Percentiles rank a stretch among this genome's conserved stretches.
These are phyloP conservation scores for Trachurus trachurus DNA, from an alignment of 2,797 vertebrate genomes.

Conservation along the genomic window DNA sequence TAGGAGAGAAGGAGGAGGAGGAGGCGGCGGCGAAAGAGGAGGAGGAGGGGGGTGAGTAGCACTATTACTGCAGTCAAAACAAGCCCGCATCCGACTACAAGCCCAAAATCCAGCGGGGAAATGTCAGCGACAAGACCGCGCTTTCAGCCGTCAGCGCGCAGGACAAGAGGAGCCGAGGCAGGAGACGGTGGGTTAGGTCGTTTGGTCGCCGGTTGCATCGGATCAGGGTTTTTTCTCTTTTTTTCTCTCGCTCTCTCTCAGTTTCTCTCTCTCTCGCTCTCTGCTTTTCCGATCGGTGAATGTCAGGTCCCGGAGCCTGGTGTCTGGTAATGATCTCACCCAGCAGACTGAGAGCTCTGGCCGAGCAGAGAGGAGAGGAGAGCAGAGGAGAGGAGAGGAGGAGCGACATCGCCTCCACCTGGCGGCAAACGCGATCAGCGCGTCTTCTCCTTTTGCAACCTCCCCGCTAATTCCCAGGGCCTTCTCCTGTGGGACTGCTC, in stretches of 20 bases:
- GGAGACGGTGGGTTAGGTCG: constrained; percentile 52
- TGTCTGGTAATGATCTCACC: constrained; percentile 87
- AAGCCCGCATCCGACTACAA: constrained; percentile 80
- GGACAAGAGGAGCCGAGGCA: constrained; percentile 48
- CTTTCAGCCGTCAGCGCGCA: constrained; percentile 49
- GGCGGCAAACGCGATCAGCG: constrained; percentile 64
- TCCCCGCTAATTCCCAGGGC: constrained; percentile 46
- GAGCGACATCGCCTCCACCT: constrained; percentile 85
- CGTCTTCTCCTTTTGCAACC: constrained; percentile 45
- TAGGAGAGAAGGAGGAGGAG: constrained; percentile 63
- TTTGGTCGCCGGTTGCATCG: constrained; percentile 53
- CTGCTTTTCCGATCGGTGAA: constrained; percentile 78
- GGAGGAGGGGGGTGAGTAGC: constrained; percentile 67
- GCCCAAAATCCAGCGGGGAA: constrained; percentile 75
- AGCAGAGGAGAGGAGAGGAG: constrained; percentile 63
- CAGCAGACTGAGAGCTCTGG: constrained; percentile 79
- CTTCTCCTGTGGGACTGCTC: constrained; percentile 47
- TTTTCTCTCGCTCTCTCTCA: constrained; percentile 1
- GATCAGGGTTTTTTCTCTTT: constrained; percentile 49
- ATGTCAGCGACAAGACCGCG: constrained; percentile 71
- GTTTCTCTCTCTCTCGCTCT: constrained; percentile 33
- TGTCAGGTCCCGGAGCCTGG: constrained; percentile 85
- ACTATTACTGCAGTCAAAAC: constrained; percentile 86
- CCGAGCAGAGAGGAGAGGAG: constrained; percentile 45
- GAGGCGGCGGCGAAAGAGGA: constrained; percentile 51